Evolutionary conservation across 1,140 invertebrate species (phyloP), one percentile per base, ranked within the genome.

Genomic region (Myzus persicae): DNA sequence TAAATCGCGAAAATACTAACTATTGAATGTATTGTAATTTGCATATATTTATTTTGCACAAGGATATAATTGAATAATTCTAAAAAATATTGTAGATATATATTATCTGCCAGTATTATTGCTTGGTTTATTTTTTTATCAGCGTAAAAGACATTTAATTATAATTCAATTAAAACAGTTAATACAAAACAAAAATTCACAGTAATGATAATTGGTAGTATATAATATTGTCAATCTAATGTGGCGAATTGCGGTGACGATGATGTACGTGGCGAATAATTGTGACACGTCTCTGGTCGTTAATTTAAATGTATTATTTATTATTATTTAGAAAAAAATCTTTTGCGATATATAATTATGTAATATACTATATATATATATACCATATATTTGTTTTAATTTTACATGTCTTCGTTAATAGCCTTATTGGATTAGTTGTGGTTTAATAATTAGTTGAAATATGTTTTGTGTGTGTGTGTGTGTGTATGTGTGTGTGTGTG

Each of bases 231-330:
- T 18, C n/a, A 76, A n/a, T n/a, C n/a, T 76, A 76, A 76, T 76
- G 59, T 76, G 14, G 14, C 59, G 59, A 76, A 76, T 76, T 76
- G 31, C 59, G 18, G 31, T 76, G 31, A 76, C 59, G 31, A 76
- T 76, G 59, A 76, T 76, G 59, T 76, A 76, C 31, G 59, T 76
- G 59, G 11, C 59, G 59, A 76, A 76, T 76, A 76, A 76, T 76
- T 4, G 14, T 76, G 59, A 76, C 59, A 76, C 59, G 59, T 76
- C 59, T 76, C 31, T 14, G 59, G 36, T 76, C 59, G 59, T 76
- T 76, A 76, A 76, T 76, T 76, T n/a, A 76, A 76, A 76, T 76
- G 59, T n/a, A 76, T 76, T 76, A 76, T 76, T 76, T 76, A 76
- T 76, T n/a, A 76, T 76, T 76, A n/a, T 76, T 67, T 67, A 67